phyloP scores from a whole-genome alignment of 2,113 vertebrate genomes.

The Sialia sialis region DNA sequence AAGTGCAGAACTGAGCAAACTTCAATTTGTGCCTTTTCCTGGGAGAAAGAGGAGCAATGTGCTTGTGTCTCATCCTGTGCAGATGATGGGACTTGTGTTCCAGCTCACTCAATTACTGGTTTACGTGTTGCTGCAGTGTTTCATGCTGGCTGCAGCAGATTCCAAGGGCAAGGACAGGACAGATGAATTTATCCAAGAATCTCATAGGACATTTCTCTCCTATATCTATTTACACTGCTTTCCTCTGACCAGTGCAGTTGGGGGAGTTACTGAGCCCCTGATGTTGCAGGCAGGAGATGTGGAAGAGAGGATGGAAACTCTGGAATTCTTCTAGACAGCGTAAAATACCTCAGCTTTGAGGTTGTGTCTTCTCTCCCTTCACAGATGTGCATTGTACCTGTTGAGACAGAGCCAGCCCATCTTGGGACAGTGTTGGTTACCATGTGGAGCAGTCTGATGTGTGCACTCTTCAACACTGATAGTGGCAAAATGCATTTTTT shows the following conservation, averaged over 20 bases:
- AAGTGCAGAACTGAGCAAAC: not conserved
- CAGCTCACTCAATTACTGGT: not conserved
- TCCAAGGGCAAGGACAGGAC: not conserved
- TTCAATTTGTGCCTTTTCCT: not conserved
- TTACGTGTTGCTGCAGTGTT: not conserved
- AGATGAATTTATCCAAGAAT: not conserved
- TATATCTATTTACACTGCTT: rapidly evolving
- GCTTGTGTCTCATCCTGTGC: not conserved
- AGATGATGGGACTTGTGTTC: not conserved
- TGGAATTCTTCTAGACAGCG: not conserved
- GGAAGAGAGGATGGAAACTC: not conserved
- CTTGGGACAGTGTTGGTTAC: not conserved
- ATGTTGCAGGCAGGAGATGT: not conserved
- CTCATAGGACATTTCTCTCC: not conserved
- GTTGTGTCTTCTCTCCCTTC: not conserved
- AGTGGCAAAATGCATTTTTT: not conserved
- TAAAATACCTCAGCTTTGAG: not conserved
- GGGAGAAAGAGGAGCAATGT: not conserved
- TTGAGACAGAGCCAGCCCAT: not conserved
- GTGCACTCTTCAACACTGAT: not conserved
- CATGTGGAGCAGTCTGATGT: rapidly evolving
- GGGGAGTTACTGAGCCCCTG: not conserved
- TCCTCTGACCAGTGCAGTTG: not conserved
- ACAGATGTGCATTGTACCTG: not conserved
- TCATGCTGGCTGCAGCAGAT: not conserved